A percentile compares a stretch with the other conserved stretches of the same genome.
These are phyloP conservation scores for Lepidurus couesii DNA, from an alignment of 1,140 invertebrate species.

Conservation along the genomic window DNA sequence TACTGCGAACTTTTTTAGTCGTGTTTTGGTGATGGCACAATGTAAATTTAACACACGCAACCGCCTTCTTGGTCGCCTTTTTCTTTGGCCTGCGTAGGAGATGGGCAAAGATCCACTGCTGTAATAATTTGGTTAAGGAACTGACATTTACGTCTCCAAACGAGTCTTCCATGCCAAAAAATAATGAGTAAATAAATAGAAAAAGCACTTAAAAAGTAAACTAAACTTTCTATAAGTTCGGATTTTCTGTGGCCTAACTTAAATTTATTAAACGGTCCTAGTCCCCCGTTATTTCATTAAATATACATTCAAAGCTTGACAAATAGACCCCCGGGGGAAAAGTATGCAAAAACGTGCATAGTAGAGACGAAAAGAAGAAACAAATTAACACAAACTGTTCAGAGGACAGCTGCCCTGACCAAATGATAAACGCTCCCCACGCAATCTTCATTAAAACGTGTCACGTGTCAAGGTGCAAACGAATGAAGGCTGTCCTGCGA, in stretches of 20 bases:
- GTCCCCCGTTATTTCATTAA: neutral
- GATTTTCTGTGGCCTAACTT: constrained; percentile 28
- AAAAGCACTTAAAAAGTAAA: constrained; percentile 34
- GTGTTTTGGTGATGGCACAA: neutral
- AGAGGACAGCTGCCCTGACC: neutral
- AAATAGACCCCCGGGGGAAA: neutral
- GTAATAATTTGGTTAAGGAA: constrained; percentile 48
- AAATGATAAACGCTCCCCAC: neutral
- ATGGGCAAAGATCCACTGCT: constrained; percentile 72
- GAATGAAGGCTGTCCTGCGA: neutral
- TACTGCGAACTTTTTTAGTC: neutral
- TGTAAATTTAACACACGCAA: constrained; percentile 62
- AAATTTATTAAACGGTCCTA: constrained; percentile 9
- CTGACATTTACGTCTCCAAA: constrained; percentile 34
- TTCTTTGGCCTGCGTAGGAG: constrained; percentile 60
- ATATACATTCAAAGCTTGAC: constrained; percentile 19
- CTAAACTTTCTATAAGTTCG: constrained; percentile 29
- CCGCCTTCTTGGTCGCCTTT: constrained; percentile 68
- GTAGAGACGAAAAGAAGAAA: neutral
- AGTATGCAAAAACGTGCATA: constrained; percentile 10
- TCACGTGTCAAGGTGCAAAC: constrained; percentile 23
- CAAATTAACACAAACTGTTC: neutral
- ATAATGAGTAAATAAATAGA: neutral
- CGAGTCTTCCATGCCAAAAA: neutral
- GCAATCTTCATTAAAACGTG: neutral